A percentile compares a stretch with the other conserved stretches of the same genome.
phyloP scores from a whole-genome alignment of 92 coral and sea anemone genomes.

The Galaxea fascicularis region DNA sequence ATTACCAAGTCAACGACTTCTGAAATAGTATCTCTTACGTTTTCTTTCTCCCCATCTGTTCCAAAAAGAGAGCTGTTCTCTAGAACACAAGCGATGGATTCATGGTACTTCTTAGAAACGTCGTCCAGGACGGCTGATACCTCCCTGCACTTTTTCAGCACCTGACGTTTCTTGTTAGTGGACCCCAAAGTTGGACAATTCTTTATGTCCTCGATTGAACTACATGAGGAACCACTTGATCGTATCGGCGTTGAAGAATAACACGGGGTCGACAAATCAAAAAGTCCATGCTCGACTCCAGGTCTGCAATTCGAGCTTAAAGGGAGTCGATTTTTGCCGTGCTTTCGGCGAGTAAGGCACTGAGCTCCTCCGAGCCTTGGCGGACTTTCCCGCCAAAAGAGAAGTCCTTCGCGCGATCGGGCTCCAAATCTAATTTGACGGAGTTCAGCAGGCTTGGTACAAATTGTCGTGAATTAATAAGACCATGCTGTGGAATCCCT shows the following conservation, averaged over 20 bases:
- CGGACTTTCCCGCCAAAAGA: slow-evolving; percentile 37
- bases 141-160: slow-evolving; percentile 18
- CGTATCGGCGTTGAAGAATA: neutral
- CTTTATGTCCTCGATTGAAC: slow-evolving; percentile 23
- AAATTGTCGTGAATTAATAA: slow-evolving; percentile 26
- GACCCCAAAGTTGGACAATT: slow-evolving; percentile 34
- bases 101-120: slow-evolving; percentile 1
- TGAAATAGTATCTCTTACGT: slow-evolving; percentile 23
- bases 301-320: slow-evolving; percentile 1
- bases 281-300: slow-evolving; percentile 10
- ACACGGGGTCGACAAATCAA: neutral
- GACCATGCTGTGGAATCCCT: slow-evolving; percentile 20
- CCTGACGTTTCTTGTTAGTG: slow-evolving; percentile 32
- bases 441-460: slow-evolving; percentile 36
- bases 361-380: slow-evolving; percentile 5
- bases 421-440: slow-evolving; percentile 25
- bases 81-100: slow-evolving; percentile 39
- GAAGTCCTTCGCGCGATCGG: slow-evolving; percentile 23
- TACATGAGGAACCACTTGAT: neutral
- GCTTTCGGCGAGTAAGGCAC: slow-evolving; percentile 24
- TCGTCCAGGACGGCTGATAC: slow-evolving; percentile 10
- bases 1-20: slow-evolving; percentile 26
- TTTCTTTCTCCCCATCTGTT: slow-evolving; percentile 17
- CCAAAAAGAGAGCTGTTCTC: slow-evolving; percentile 37
- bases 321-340: slow-evolving; percentile 6